Conservation (phyloP, 2,113 vertebrate species). For the Cyphomyrus plagiostoma region DNA sequence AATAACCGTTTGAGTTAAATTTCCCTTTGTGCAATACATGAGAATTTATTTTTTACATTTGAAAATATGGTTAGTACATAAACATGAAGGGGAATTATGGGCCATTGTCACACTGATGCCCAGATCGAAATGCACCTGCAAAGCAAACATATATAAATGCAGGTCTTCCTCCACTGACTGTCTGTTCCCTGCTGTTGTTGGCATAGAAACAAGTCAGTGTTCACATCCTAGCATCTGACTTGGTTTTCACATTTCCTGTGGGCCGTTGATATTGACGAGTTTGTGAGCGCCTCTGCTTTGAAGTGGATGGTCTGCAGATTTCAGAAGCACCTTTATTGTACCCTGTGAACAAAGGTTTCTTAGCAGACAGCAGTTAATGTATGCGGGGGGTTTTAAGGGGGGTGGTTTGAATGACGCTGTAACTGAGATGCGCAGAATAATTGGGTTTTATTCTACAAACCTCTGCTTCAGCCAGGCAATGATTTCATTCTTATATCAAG, state of each 20-base stretch:
- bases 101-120: slow-evolving; percentile 51
- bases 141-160: slow-evolving; percentile 21
- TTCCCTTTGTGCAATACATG: neutral
- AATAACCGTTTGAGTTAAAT: neutral
- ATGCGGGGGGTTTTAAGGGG: neutral
- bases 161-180: slow-evolving; percentile 50
- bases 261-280: slow-evolving; percentile 8
- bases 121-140: slow-evolving; percentile 56
- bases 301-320: slow-evolving; percentile 1
- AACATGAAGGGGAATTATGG: slow-evolving; percentile 58
- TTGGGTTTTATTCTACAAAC: neutral
- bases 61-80: neutral
- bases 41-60: neutral
- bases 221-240: slow-evolving; percentile 67
- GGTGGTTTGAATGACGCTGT: neutral
- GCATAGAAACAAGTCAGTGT: slow-evolving; percentile 71
- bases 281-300: neutral
- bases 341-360: slow-evolving; percentile 12
- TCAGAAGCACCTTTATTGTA: neutral
- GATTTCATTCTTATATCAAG: neutral
- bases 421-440: neutral
- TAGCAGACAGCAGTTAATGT: slow-evolving; percentile 13
- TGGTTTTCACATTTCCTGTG: slow-evolving; percentile 17
- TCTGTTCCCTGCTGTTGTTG: slow-evolving; percentile 62
- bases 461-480: neutral